Percentiles rank a stretch among this genome's conserved stretches.
Evolutionary conservation across 1,140 invertebrate genomes (phyloP).

Genomic region (Drosophila micromelanica): DNA sequence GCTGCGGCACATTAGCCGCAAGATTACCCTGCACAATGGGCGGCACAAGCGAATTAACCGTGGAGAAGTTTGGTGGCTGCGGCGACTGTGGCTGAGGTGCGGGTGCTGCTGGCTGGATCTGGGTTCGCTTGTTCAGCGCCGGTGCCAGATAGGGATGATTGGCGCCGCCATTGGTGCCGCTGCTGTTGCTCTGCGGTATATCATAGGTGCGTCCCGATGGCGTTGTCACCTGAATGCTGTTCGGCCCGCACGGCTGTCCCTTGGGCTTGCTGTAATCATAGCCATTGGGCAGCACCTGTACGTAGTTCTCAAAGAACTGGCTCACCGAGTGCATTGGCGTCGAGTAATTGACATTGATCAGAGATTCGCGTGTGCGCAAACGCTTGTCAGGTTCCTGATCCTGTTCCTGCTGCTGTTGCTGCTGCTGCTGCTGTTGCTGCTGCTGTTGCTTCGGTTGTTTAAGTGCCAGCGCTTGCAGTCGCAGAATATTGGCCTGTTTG

Average conservation of each 20-base stretch:
- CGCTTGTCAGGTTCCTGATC: conserved; percentile 30
- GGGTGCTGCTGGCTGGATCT: conserved; percentile 42
- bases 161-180: conserved; percentile 61
- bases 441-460: not conserved
- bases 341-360: conserved; percentile 74
- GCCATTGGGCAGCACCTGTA: conserved; percentile 67
- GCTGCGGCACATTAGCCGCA: conserved; percentile 17
- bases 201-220: conserved; percentile 76
- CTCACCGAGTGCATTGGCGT: conserved; percentile 70
- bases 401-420: conserved; percentile 19
- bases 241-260: conserved; percentile 50
- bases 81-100: conserved; percentile 21
- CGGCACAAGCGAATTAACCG: conserved; percentile 78
- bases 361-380: conserved; percentile 57
- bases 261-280: conserved; percentile 71
- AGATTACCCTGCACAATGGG: conserved; percentile 46
- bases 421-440: conserved; percentile 8
- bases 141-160: conserved; percentile 77
- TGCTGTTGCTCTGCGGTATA: conserved; percentile 75
- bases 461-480: conserved; percentile 54
- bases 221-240: conserved; percentile 74
- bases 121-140: conserved; percentile 57
- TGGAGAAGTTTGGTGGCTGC: conserved; percentile 52
- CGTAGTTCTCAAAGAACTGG: conserved; percentile 77
- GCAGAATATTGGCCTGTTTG: conserved; percentile 63